A percentile compares a stretch with the other conserved stretches of the same genome.
Conservation (phyloP, 2,888 invertebrate species). For the Sinopyrophorus schimmeli region DNA sequence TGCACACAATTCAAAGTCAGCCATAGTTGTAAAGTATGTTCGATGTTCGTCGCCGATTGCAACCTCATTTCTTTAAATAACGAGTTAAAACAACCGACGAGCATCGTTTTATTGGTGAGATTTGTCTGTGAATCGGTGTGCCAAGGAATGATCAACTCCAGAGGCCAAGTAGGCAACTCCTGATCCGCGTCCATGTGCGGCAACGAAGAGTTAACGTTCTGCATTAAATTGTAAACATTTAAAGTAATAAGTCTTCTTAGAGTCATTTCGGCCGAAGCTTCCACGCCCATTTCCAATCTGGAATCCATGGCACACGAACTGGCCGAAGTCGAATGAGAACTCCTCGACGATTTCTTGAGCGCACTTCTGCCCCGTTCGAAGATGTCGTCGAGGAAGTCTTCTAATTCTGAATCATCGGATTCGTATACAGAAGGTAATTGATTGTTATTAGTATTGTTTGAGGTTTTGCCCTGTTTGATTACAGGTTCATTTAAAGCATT, state of each 20-base stretch:
- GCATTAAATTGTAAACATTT: conserved; percentile 46
- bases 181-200: conserved; percentile 51
- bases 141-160: conserved; percentile 57
- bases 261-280: conserved; percentile 75
- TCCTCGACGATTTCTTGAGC: conserved; percentile 48
- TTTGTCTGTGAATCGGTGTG: conserved; percentile 55
- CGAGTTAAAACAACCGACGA: conserved; percentile 70
- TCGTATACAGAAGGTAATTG: conserved; percentile 72
- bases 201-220: conserved; percentile 49
- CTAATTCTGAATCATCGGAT: conserved; percentile 81
- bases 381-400: conserved; percentile 74
- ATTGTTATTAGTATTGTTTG: conserved; percentile 48
- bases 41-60: conserved; percentile 76
- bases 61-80: conserved; percentile 69
- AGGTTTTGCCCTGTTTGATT: conserved; percentile 39
- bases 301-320: conserved; percentile 74
- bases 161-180: conserved; percentile 56
- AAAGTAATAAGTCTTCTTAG: conserved; percentile 60
- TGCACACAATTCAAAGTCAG: conserved; percentile 71
- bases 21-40: conserved; percentile 85
- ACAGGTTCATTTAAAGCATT: conserved; percentile 36
- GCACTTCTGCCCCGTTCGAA: conserved; percentile 64
- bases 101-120: conserved; percentile 61
- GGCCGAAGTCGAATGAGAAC: conserved; percentile 33
- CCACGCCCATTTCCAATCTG: conserved; percentile 78